These are phyloP conservation scores for Aphyosemion australe DNA, from an alignment of 2,113 vertebrate species.

Conservation along the genomic window DNA sequence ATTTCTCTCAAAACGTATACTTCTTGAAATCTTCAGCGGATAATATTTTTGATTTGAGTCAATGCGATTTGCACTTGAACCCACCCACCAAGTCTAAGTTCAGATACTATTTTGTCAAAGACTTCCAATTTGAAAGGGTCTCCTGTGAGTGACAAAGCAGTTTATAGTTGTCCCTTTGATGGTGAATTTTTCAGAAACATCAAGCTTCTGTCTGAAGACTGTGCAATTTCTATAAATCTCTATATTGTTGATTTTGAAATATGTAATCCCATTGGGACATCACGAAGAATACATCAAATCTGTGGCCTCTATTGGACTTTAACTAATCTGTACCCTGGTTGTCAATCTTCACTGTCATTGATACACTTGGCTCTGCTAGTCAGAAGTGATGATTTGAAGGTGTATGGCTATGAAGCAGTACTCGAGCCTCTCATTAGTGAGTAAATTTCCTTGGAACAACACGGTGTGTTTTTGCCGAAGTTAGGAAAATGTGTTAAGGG, in stretches of 20 bases:
- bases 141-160: not conserved
- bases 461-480: slow-evolving; percentile 3
- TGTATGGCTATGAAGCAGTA: slow-evolving; percentile 4
- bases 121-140: not conserved
- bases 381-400: slow-evolving; percentile 5
- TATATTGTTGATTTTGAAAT: slow-evolving; percentile 1
- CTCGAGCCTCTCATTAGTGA: slow-evolving; percentile 1
- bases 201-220: slow-evolving; percentile 2
- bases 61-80: no score
- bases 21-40: no score
- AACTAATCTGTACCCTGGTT: not conserved
- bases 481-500: slow-evolving; percentile 3
- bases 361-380: not conserved
- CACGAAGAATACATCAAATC: slow-evolving; percentile 2
- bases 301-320: slow-evolving; percentile 6
- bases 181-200: slow-evolving; percentile 1
- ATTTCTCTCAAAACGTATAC: no score
- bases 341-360: slow-evolving; percentile 3
- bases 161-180: slow-evolving; percentile 4
- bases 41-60: no score
- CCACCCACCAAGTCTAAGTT: no score
- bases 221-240: slow-evolving; percentile 2
- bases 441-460: not conserved
- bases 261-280: slow-evolving; percentile 1
- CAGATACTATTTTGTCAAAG: not conserved